These are phyloP conservation scores for Labia minor DNA, from an alignment of 2,888 invertebrate species.

Conservation along the genomic window DNA sequence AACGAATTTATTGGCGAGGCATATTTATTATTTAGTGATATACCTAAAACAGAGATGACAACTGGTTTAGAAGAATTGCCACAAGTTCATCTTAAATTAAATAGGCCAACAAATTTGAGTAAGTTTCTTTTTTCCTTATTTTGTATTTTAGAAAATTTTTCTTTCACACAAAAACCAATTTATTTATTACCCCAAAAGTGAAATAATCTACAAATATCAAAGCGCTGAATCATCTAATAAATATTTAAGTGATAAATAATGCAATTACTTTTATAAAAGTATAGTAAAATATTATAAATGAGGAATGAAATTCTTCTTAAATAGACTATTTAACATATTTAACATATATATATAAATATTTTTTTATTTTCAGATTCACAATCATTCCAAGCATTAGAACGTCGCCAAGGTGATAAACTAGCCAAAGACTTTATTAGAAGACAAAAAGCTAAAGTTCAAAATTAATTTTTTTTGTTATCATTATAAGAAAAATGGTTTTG, in stretches of 20 bases:
- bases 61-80: slow-evolving; percentile 47
- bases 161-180: too few relatives aligned
- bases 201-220: too few relatives aligned
- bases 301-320: too few relatives aligned
- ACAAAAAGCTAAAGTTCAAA: slow-evolving; percentile 52
- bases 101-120: slow-evolving; percentile 58
- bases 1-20: slow-evolving; percentile 94
- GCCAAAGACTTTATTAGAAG: slow-evolving; percentile 82
- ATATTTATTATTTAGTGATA: slow-evolving; percentile 68
- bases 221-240: too few relatives aligned
- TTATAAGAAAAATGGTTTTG: too few relatives aligned
- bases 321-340: too few relatives aligned
- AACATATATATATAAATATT: too few relatives aligned
- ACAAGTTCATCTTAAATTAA: slow-evolving; percentile 62
- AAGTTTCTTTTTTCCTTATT: slow-evolving; percentile 31
- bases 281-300: too few relatives aligned
- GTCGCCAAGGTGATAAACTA: slow-evolving; percentile 74
- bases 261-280: too few relatives aligned
- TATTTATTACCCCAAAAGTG: too few relatives aligned
- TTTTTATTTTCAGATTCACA: slow-evolving; percentile 47
- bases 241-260: too few relatives aligned
- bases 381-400: slow-evolving; percentile 65
- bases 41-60: slow-evolving; percentile 51
- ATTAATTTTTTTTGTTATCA: slow-evolving; percentile 13
- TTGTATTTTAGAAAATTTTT: too few relatives aligned